These are phyloP conservation scores for Nymphicus hollandicus DNA, from an alignment of 2,113 vertebrate species.

Conservation along the genomic window DNA sequence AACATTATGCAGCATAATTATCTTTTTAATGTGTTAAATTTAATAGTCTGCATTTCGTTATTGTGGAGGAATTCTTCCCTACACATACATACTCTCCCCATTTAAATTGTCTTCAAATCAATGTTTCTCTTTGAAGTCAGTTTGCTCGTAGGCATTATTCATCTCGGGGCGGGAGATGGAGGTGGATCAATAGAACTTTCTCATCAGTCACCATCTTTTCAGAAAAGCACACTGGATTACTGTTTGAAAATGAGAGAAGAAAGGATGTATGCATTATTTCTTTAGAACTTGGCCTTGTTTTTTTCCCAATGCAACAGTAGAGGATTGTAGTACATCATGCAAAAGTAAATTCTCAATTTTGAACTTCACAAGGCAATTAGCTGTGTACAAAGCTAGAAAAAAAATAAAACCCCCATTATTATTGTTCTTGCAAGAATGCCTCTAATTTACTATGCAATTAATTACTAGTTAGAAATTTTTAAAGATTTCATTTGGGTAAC, in stretches of 20 bases:
- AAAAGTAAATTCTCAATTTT: not conserved
- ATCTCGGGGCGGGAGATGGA: not conserved
- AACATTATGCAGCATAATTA: not conserved
- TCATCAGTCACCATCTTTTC: slow-evolving; percentile 11
- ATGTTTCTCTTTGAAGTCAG: slow-evolving; percentile 38
- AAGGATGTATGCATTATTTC: not conserved
- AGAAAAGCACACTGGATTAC: slow-evolving; percentile 8
- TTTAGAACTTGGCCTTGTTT: not conserved
- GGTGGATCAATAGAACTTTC: slow-evolving; percentile 33
- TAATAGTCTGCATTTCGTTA: not conserved
- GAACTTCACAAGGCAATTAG: not conserved
- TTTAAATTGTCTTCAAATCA: slow-evolving; percentile 48
- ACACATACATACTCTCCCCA: not conserved
- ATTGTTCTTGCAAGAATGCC: not conserved
- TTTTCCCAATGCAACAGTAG: not conserved
- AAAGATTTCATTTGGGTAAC: not conserved
- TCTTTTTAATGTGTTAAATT: not conserved
- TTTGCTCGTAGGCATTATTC: slow-evolving; percentile 35
- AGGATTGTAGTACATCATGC: not conserved
- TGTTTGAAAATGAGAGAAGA: not conserved
- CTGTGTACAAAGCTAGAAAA: not conserved
- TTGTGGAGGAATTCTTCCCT: not conserved
- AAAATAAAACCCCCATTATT: not conserved
- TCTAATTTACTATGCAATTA: not conserved
- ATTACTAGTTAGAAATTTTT: not conserved